phyloP scores from a whole-genome alignment of 1,140 invertebrate genomes.

The Teleogryllus occipitalis region DNA sequence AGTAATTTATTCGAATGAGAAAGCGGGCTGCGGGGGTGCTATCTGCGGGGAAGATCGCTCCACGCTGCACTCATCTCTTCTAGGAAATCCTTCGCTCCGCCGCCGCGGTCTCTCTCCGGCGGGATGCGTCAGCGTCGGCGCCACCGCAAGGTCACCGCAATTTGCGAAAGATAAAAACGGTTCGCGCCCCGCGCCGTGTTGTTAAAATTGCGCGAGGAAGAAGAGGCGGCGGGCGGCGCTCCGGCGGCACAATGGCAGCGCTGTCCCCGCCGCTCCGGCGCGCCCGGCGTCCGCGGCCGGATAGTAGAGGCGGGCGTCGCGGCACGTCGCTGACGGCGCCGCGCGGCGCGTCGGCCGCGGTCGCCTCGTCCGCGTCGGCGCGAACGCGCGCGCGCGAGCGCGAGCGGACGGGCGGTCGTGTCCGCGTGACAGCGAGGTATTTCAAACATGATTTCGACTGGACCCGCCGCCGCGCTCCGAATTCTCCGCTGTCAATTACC shows the following conservation, averaged over 20 bases:
- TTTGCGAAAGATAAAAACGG: not conserved
- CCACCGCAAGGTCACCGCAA: not conserved
- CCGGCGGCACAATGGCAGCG: not conserved
- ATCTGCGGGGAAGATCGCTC: too few relatives aligned
- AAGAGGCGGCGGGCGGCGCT: not conserved
- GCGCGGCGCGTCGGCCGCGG: not conserved
- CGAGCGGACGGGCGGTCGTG: too few relatives aligned
- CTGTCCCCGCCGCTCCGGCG: not conserved
- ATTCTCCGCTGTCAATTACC: not conserved
- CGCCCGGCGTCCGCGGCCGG: not conserved
- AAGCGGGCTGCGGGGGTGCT: too few relatives aligned
- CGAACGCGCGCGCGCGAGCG: not conserved
- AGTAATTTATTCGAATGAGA: too few relatives aligned
- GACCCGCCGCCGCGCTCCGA: not conserved
- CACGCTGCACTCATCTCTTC: too few relatives aligned
- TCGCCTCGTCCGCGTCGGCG: too few relatives aligned
- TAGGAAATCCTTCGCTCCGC: too few relatives aligned
- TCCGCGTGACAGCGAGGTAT: not conserved
- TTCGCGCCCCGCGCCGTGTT: not conserved
- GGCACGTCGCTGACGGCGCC: too few relatives aligned
- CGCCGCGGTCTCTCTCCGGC: too few relatives aligned
- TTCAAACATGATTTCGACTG: not conserved
- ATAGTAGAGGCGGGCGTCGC: not conserved
- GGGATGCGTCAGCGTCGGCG: too few relatives aligned
- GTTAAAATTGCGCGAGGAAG: not conserved